A percentile compares a stretch with the other conserved stretches of the same genome.
Conservation (phyloP, 2,888 invertebrate genomes). For the Vanessa cardui region DNA sequence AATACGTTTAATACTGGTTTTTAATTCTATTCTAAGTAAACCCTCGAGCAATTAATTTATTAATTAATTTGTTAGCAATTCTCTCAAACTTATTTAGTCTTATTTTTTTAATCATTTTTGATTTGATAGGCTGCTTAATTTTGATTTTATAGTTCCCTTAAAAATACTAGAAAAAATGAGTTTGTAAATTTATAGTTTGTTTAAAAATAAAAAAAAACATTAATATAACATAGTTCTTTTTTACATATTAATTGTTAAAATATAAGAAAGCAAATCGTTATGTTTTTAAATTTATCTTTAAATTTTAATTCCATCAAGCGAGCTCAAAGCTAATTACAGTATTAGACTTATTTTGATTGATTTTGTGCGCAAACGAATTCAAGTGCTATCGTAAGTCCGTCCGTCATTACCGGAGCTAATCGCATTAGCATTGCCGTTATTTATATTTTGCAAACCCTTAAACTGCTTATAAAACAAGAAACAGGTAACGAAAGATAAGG, state of each 20-base stretch:
- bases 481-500: slow-evolving; percentile 20
- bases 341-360: slow-evolving; percentile 34
- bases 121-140: too few relatives aligned
- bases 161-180: too few relatives aligned
- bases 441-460: slow-evolving; percentile 34
- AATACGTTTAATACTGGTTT: too few relatives aligned
- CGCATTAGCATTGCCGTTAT: slow-evolving; percentile 30
- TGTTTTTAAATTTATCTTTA: neutral
- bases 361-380: slow-evolving; percentile 17
- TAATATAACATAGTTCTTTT: too few relatives aligned
- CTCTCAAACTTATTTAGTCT: too few relatives aligned
- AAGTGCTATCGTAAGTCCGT: slow-evolving; percentile 26
- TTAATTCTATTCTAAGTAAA: too few relatives aligned
- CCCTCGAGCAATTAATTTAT: too few relatives aligned
- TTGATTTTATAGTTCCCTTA: too few relatives aligned
- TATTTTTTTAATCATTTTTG: too few relatives aligned
- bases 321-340: slow-evolving; percentile 18
- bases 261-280: neutral
- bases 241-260: neutral
- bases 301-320: slow-evolving; percentile 1
- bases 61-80: too few relatives aligned
- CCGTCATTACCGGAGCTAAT: slow-evolving; percentile 26
- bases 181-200: too few relatives aligned
- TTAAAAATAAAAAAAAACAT: too few relatives aligned
- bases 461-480: slow-evolving; percentile 32